Base-by-base conservation (phyloP, 2,113 vertebrate species). In the Oncorhynchus keta region DNA sequence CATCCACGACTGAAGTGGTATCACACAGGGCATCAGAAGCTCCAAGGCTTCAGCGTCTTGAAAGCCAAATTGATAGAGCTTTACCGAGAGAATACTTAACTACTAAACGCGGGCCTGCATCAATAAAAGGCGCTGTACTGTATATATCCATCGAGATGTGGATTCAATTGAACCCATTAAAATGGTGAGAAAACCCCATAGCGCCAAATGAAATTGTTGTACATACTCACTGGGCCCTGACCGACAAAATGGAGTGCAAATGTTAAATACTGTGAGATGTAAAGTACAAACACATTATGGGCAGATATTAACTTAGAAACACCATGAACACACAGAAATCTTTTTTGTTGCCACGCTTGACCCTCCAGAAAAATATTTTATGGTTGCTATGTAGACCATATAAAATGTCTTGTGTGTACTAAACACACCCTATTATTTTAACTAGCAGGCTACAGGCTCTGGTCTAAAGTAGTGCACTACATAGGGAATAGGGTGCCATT, bases 161-260 rank as follows among this genome's bases (percentile, higher is more conserved):
- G 86, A 87, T 86, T 91, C 90, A 90, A 82, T 89, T 82, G 89
- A 92, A 89, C 86, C 90, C 88, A 85, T 91, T 92, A 85, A 91
- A 93, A 93, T 89, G 89, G 89, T 90, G 86, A 84, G 86, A 86
- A 83, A 89, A 90, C 85, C 91, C 89, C 90, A 91, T 90, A 92
- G 92, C 93, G 89, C 86, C 51, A 91, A 90, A 91, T 87, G 88
- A 92, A 92, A 93, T 93, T 93, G 93, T 92, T 93, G 90, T 92
- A 92, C 90, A 90, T 87, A 92, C 81, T 91, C 92, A 91, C 87
- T 92, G 89, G 92, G 88, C 90, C 93, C 85, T 93, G 93, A 94
- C 92, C 92, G 90, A 93, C 91, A 93, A 91, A 93, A 94, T 94
- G 88, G 91, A 93, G 92, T 91, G 91, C 92, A 93, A 93, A 93